Evolutionary conservation across 2,797 vertebrate species (phyloP).

Genomic region (Cephalopachus bancanus): DNA sequence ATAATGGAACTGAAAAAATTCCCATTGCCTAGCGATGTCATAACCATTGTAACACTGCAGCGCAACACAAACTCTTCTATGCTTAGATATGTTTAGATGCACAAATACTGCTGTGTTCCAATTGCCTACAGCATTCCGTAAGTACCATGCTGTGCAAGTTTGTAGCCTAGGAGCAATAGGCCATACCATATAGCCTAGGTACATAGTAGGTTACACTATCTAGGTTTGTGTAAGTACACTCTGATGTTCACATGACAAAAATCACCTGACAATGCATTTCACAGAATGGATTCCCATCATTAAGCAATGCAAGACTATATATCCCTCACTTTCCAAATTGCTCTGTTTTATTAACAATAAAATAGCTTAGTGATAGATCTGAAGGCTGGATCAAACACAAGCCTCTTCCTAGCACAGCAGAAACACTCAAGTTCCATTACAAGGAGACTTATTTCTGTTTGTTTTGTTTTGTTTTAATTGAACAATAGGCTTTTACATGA

Average conservation of each 20-base stretch:
- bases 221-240: neutral
- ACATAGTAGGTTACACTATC: neutral
- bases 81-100: neutral
- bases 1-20: too few species aligned
- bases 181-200: too few species aligned
- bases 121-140: too few species aligned
- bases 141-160: too few species aligned
- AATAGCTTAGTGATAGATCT: neutral
- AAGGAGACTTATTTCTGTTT: neutral
- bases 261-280: neutral
- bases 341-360: neutral
- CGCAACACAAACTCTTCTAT: neutral
- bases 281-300: neutral
- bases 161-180: too few species aligned
- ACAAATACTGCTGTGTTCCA: neutral
- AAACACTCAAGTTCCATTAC: neutral
- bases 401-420: neutral
- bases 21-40: too few species aligned
- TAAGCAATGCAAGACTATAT: neutral
- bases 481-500: neutral
- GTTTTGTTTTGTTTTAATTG: conserved; percentile 41
- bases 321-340: neutral
- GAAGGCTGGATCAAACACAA: neutral
- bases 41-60: too few species aligned
- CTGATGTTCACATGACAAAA: neutral